Conservation (phyloP, 2,888 invertebrate genomes). For the Eulithis prunata region DNA sequence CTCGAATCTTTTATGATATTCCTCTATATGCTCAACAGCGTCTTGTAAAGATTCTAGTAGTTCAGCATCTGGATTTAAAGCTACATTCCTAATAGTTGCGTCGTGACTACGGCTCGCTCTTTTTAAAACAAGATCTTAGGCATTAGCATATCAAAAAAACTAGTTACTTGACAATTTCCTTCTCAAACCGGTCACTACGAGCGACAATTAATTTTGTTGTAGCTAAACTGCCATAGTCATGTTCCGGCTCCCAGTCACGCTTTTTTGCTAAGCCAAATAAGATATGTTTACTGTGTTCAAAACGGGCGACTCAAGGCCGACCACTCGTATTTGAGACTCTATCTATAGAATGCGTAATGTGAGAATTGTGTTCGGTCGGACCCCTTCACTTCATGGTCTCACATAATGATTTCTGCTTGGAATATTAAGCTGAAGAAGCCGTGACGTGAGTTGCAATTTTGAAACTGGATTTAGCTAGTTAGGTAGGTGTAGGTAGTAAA, state of each 20-base stretch:
- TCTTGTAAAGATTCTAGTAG: slow-evolving; percentile 3
- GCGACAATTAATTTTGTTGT: slow-evolving; percentile 31
- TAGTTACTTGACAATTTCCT: slow-evolving; percentile 15
- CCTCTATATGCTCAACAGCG: slow-evolving; percentile 1
- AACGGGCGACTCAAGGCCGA: slow-evolving; percentile 70
- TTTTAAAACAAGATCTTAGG: slow-evolving; percentile 1
- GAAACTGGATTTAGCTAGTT: slow-evolving; percentile 4
- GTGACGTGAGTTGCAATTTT: slow-evolving; percentile 10
- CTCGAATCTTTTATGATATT: slow-evolving; percentile 7
- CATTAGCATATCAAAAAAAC: slow-evolving; percentile 15
- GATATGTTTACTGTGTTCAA: slow-evolving; percentile 62
- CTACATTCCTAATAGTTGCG: background rate
- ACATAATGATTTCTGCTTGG: slow-evolving; percentile 32
- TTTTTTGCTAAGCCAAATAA: slow-evolving; percentile 65
- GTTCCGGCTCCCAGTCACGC: slow-evolving; percentile 58
- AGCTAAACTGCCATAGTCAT: slow-evolving; percentile 42
- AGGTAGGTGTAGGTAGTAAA: background rate
- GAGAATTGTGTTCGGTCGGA: slow-evolving; percentile 37
- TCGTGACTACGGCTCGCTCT: background rate
- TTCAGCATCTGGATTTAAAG: slow-evolving; percentile 5
- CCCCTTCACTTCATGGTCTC: slow-evolving; percentile 34
- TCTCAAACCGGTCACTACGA: slow-evolving; percentile 14
- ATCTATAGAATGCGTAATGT: slow-evolving; percentile 41
- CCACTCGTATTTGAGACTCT: slow-evolving; percentile 45
- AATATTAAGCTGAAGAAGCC: slow-evolving; percentile 30